phyloP scores from a whole-genome alignment of 2,113 vertebrate species.

The Pelecanus crispus region DNA sequence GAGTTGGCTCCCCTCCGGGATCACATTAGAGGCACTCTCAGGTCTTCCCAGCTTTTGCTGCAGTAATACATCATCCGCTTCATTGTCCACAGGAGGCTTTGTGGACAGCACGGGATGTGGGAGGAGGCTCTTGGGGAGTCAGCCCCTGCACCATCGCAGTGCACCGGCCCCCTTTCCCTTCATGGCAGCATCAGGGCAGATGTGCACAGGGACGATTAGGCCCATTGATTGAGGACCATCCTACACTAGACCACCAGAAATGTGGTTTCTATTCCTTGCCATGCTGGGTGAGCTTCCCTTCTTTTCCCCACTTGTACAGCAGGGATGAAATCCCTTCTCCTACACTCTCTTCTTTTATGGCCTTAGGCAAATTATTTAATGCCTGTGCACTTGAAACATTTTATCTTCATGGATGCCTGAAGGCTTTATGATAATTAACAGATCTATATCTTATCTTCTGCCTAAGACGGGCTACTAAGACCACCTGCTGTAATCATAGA shows the following conservation, averaged over 20 bases:
- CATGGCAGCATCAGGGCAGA: neutral
- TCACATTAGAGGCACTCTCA: neutral
- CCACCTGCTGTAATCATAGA: neutral
- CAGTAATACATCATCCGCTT: neutral
- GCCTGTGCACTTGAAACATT: neutral
- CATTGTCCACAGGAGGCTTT: neutral
- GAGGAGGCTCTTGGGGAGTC: neutral
- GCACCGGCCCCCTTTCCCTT: neutral
- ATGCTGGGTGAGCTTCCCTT: neutral
- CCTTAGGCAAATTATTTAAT: neutral
- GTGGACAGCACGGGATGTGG: fast-evolving
- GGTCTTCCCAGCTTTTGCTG: neutral
- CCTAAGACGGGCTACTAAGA: neutral
- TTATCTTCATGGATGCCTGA: neutral
- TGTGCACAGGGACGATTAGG: neutral
- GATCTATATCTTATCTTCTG: neutral
- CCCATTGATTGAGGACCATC: neutral
- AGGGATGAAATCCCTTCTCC: neutral
- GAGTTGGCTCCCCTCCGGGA: neutral
- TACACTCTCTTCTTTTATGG: neutral
- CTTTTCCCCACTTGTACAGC: neutral
- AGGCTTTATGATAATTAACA: neutral
- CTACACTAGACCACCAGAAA: neutral
- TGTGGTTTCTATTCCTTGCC: neutral
- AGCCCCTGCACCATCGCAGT: fast-evolving